Evolutionary conservation across 2,888 invertebrate genomes (phyloP).

Genomic region (Phalera bucephala): DNA sequence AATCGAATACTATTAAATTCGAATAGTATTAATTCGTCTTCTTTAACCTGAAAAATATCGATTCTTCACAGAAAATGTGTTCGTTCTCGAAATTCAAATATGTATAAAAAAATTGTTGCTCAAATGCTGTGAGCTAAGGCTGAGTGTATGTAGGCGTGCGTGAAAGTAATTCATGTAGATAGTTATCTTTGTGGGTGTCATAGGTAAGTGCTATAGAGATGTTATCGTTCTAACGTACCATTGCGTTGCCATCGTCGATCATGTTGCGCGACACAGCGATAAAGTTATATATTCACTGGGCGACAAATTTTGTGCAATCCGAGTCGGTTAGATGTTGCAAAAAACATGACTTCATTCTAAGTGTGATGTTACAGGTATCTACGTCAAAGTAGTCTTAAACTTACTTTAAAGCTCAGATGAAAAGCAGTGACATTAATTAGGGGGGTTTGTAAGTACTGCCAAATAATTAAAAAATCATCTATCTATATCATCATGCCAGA

Average conservation of each 20-base stretch:
- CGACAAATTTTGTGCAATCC: conserved; percentile 19
- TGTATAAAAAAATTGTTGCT: conserved; percentile 11
- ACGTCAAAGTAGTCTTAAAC: too few species aligned
- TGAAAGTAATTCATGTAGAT: conserved; percentile 56
- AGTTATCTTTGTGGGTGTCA: conserved; percentile 58
- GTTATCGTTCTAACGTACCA: conserved; percentile 17
- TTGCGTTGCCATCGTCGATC: conserved; percentile 36
- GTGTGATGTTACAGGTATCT: too few species aligned
- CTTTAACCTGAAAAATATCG: neutral
- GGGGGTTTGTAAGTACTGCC: too few species aligned
- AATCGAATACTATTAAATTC: neutral
- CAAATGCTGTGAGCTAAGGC: conserved; percentile 19
- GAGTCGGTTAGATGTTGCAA: too few species aligned
- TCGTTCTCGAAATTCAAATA: neutral
- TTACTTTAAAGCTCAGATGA: too few species aligned
- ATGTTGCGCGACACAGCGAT: conserved; percentile 32
- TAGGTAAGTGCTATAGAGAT: conserved; percentile 39
- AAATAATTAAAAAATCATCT: too few species aligned
- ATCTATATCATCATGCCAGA: too few species aligned
- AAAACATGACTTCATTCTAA: too few species aligned
- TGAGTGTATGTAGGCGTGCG: conserved; percentile 38
- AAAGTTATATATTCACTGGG: neutral
- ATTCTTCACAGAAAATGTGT: conserved; percentile 1
- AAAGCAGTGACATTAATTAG: too few species aligned
- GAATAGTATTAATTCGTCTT: neutral